Percentiles rank a stretch among this genome's conserved stretches.
phyloP scores from a whole-genome alignment of 2,797 vertebrate species.

The Apogon talboti region DNA sequence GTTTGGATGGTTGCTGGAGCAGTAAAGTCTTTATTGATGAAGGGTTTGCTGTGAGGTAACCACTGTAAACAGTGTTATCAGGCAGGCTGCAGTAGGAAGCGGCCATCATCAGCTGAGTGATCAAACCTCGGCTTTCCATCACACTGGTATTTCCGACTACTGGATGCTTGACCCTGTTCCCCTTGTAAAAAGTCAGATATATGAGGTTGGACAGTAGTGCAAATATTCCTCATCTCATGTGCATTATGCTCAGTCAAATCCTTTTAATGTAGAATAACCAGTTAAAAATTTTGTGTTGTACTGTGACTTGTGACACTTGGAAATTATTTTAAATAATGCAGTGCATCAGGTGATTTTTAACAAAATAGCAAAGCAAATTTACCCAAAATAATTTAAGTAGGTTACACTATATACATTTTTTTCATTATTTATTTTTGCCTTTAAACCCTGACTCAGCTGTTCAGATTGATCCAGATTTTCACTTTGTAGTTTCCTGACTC shows the following conservation, averaged over 20 bases:
- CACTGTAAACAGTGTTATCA: constrained; percentile 77
- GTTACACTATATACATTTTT: background rate
- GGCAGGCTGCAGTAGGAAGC: constrained; percentile 74
- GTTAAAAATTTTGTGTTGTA: too few relatives aligned
- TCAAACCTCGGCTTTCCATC: constrained; percentile 48
- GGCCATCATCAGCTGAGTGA: constrained; percentile 69
- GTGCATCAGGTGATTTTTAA: too few relatives aligned
- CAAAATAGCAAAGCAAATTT: too few relatives aligned
- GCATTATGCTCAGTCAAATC: too few relatives aligned
- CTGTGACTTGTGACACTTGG: too few relatives aligned
- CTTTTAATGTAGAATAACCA: too few relatives aligned
- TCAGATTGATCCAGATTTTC: constrained; percentile 39
- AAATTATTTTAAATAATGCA: too few relatives aligned
- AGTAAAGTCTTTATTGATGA: constrained; percentile 41
- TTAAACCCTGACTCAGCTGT: constrained; percentile 24
- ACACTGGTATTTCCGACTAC: constrained; percentile 63
- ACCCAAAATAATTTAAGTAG: too few relatives aligned
- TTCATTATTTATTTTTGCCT: constrained; percentile 15
- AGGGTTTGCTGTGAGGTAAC: constrained; percentile 48
- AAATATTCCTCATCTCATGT: too few relatives aligned
- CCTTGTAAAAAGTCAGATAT: constrained; percentile 1
- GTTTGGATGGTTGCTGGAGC: constrained; percentile 10
- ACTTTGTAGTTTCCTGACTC: constrained; percentile 15
- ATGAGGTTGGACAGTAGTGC: background rate
- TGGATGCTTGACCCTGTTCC: constrained; percentile 31